A percentile compares a stretch with the other conserved stretches of the same genome.
phyloP scores from a whole-genome alignment of 2,797 vertebrate species.

The Gymnopithys bicolor region DNA sequence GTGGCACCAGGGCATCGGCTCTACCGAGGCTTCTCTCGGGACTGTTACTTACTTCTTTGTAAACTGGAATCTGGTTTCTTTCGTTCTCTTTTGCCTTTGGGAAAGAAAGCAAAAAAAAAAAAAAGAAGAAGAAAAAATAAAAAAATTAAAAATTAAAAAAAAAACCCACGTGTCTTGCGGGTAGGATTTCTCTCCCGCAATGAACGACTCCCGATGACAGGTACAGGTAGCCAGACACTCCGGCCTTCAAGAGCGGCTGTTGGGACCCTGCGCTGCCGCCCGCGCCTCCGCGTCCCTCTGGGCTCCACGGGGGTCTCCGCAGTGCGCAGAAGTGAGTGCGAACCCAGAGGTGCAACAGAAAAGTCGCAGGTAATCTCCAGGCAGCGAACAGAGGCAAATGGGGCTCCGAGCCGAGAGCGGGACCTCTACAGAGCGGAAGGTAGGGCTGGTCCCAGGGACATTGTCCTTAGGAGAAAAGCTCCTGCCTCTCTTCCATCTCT shows the following conservation, averaged over 20 bases:
- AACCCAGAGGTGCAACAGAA: not conserved
- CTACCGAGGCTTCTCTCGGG: not conserved
- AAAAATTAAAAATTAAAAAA: fast-evolving
- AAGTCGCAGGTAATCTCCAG: not conserved
- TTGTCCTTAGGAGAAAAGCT: not conserved
- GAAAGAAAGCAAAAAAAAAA: fast-evolving
- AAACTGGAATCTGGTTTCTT: not conserved
- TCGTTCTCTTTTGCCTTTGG: not conserved
- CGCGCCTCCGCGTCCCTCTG: not conserved
- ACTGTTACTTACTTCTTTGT: not conserved
- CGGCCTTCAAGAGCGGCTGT: not conserved
- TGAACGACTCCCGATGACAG: not conserved
- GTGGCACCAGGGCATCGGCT: not conserved
- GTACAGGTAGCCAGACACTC: not conserved
- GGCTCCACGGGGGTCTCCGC: not conserved
- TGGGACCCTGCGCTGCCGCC: no score
- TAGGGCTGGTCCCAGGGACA: not conserved
- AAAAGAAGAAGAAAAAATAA: fast-evolving
- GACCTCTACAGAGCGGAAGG: fast-evolving
- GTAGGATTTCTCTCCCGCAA: not conserved
- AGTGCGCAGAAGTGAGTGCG: not conserved
- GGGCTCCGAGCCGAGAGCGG: not conserved
- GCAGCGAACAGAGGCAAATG: not conserved
- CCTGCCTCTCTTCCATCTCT: not conserved
- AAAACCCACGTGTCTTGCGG: not conserved